phyloP scores from a whole-genome alignment of 1,140 invertebrate genomes.

The Wiebesia pumilae region DNA sequence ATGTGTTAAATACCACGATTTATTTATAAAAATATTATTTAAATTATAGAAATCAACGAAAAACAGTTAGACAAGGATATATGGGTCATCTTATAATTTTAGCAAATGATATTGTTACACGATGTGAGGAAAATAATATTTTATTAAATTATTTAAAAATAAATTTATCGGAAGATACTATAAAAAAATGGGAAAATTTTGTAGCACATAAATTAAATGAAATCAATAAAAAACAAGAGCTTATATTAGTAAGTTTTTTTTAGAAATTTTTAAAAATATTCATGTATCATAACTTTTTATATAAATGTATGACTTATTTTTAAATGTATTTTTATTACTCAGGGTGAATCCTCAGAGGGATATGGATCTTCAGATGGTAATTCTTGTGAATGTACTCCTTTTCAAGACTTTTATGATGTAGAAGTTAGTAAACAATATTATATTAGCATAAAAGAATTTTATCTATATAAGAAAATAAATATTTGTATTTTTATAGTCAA shows the following conservation, averaged over 20 bases:
- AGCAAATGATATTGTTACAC: conserved; percentile 79
- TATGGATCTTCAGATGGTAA: conserved; percentile 76
- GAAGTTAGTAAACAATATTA: conserved; percentile 69
- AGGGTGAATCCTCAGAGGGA: conserved; percentile 61
- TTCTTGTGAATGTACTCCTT: conserved; percentile 76
- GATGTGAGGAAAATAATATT: conserved; percentile 69
- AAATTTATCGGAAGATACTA: conserved; percentile 77
- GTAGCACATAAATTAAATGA: conserved; percentile 76
- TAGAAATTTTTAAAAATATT: background rate
- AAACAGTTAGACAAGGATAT: conserved; percentile 79
- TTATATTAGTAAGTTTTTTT: conserved; percentile 72
- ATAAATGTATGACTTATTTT: background rate
- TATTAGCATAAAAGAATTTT: background rate
- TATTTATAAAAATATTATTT: conserved; percentile 8
- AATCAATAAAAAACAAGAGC: conserved; percentile 79
- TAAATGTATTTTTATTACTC: conserved; percentile 7
- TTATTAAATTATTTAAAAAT: conserved; percentile 74
- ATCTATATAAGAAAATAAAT: background rate
- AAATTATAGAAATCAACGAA: conserved; percentile 56
- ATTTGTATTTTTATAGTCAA: background rate
- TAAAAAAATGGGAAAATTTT: conserved; percentile 79
- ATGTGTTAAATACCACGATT: background rate
- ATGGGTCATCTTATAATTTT: conserved; percentile 88
- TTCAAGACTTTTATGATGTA: conserved; percentile 77
- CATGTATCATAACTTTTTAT: background rate